Base-by-base conservation (phyloP, 2,113 vertebrate species). In the Cnemophilus loriae region DNA sequence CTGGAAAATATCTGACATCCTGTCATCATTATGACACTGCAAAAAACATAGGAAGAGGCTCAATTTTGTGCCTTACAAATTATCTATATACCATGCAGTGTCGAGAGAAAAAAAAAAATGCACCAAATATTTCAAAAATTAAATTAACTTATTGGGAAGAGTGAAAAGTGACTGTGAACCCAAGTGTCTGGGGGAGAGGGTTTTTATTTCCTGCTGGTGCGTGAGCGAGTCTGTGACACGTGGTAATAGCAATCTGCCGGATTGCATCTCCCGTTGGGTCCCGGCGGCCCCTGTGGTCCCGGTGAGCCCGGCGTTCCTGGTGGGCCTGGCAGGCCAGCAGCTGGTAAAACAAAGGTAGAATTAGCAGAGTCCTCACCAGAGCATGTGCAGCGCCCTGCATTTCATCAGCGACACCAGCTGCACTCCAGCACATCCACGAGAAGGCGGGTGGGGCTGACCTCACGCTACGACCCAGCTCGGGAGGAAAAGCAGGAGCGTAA, bases 251-350 rank as follows among this genome's bases (percentile, higher is more conserved):
- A 99, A 87, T 99, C 98, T 30, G 98, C 96, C 2, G 99, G 99
- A 95, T 98, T 98, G 89, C 99, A 99, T 33, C 97, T 98, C 95
- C 99, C 99, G 6, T 92, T 92, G 47, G 97, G 94, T 92, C 99
- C 99, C 1, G 98, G 98, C 23, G 98, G 98, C 10, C 99, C 99
- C 26, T 98, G 98, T 1, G 98, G 93, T 68, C 99, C 99, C 2
- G 98, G 91, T 41, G 96, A 96, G 55, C 99, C 98, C 22, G 98
- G 96, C 0, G 90, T 52, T 63, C 98, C 98, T 3, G 97, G 97
- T 13, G 97, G 94, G 33, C 99, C 97, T 39, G 98, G 97, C 85
- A 93, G 92, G 84, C 97, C 96, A n/a, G 96, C 46, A 88, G 98
- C 99, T 96, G 97, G 97, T 37, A 89, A 97, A 93, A 98, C 97